These are phyloP conservation scores for Kradibia gibbosae DNA, from an alignment of 1,140 invertebrate species.

Conservation along the genomic window DNA sequence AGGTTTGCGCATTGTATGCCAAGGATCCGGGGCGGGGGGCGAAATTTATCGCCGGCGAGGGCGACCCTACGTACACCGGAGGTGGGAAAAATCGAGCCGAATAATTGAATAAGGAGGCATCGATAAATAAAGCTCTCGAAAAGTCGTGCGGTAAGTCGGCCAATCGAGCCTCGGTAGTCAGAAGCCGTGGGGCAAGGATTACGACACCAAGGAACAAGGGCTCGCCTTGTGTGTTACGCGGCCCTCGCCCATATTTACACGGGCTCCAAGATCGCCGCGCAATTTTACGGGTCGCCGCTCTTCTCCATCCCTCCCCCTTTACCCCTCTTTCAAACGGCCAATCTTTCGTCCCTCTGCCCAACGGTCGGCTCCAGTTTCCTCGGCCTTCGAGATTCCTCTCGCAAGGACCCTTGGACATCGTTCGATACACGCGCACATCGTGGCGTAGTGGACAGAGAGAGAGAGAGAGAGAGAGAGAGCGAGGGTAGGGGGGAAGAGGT, in stretches of 20 bases:
- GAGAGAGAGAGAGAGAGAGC: background rate
- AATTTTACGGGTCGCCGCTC: background rate
- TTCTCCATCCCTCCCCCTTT: too few relatives aligned
- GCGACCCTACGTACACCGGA: too few relatives aligned
- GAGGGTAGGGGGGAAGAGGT: background rate
- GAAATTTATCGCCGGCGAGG: too few relatives aligned
- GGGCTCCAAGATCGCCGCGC: background rate
- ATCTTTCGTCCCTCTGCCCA: background rate
- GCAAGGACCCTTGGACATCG: too few relatives aligned
- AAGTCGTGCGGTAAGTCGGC: background rate
- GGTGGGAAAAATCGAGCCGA: background rate
- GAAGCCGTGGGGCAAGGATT: too few relatives aligned
- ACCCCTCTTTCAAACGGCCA: too few relatives aligned
- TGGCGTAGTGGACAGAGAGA: too few relatives aligned
- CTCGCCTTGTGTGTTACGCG: background rate
- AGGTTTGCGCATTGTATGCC: too few relatives aligned
- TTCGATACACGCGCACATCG: too few relatives aligned
- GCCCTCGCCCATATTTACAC: background rate
- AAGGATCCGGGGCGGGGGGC: too few relatives aligned
- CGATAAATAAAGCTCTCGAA: background rate
- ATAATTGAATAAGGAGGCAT: background rate
- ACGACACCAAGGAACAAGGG: background rate
- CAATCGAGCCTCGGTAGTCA: too few relatives aligned
- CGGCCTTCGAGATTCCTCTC: background rate
- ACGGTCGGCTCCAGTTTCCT: background rate